Evolutionary conservation across 2,797 vertebrate genomes (phyloP), one percentile per base, ranked within the genome.

Genomic region (Syngnathus rostellatus): DNA sequence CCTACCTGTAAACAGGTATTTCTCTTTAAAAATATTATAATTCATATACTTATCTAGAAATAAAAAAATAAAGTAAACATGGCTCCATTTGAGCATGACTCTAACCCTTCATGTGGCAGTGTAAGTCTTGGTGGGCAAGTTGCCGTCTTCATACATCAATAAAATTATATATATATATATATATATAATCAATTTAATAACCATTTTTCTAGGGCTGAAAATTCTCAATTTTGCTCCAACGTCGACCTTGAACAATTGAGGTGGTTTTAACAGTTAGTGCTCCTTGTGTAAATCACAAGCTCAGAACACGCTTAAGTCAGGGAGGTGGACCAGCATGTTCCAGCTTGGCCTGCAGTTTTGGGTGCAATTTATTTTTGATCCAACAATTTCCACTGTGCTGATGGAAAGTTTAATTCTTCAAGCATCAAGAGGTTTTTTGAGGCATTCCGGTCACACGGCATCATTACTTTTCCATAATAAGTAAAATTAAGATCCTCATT

Each of bases 11-110:
- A 83, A 69, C 79, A 85, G 85, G 77, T 83, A 74, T 83, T 88
- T 85, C 81, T 85, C 76, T 83, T 83, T 60, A 88, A 91, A 92
- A 90, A 90, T 89, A 89, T 88, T 71, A 80, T 69, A 62, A 79
- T 67, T 73, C 78, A 67, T 41, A 78, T 64, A 79, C 65, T 84
- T 75, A 77, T 74, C 85, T 71, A 81, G 85, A 90, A 89, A 89
- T 86, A 85, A 76, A 85, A 88, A 90, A 89, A 82, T 80, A 86
- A 88, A 91, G 76, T 73, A 87, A 89, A 88, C 65, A 14, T 65
- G 38, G 72, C 81, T 86, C 70, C 77, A 77, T 81, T 80, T 71
- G 78, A 83, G 79, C 77, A 76, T 77, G 62, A 81, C 64, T 77
- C 21, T 80, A 72, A 77, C 66, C 74, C 41, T 62, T 81, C 72